Base-by-base conservation (phyloP, 2,797 vertebrate species). In the Acanthopagrus latus region DNA sequence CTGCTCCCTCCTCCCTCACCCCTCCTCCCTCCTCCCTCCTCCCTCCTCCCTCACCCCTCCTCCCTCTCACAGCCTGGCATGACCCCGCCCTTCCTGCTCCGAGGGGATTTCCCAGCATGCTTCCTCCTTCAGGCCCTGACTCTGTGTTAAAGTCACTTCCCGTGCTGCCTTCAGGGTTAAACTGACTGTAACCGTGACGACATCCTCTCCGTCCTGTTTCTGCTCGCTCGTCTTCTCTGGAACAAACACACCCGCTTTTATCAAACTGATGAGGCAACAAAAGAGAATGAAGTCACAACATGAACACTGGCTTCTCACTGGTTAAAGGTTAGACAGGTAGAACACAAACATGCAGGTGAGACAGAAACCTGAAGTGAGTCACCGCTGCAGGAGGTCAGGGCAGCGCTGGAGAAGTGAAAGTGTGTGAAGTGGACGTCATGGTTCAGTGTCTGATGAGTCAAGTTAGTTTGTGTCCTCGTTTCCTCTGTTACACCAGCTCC, bases 81-180 rank as follows among this genome's bases (percentile, higher is more conserved):
- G 29, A 29, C 86, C 81, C 78, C 55, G 5, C 87, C 87, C 86
- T 79, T 82, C 82, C 76, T 85, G 65, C 65, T 47, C 41, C 3
- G 25, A 64, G 87, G 89, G 84, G 74, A 68, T 86, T 91, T 89
- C 85, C 86, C 78, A 85, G 70, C 68, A 77, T 70, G 58, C 57
- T 63, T 73, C 51, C 72, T 82, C 8, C 64, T 57, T 25, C 5
- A 12, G 41, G 62, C 18, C 55, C 16, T 43, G 0, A 3, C 48
- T 52, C 21, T 25, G 43, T 60, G 20, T 9, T 20, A 3, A 44
- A 2, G 23, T 33, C 16, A 33, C 29, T 33, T 50, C 33, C 6
- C 14, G 2, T 3, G 21, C 43, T 74, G 44, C 56, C 13, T 29
- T 29, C 51, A 55, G 57, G 27, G 21, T 51, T 18, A 29, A 67